Percentiles rank a stretch among this genome's conserved stretches.
Evolutionary conservation across 2,888 invertebrate species (phyloP).

Genomic region (Dione vanillae): DNA sequence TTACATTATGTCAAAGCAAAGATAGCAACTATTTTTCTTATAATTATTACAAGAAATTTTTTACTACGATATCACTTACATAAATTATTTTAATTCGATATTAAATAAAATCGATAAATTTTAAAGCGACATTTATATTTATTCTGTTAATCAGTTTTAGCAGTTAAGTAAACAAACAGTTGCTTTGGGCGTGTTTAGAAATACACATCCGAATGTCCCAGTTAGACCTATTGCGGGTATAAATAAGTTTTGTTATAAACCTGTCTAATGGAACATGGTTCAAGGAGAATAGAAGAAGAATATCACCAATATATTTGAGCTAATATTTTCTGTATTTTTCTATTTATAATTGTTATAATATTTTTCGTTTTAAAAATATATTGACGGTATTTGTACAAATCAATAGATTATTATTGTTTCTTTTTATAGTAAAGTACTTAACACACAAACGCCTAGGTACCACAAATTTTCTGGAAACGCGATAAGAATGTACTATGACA

Average conservation of each 20-base stretch:
- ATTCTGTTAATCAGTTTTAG: background rate
- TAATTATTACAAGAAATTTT: too few relatives aligned
- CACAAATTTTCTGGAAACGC: conserved; percentile 17
- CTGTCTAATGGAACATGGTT: conserved; percentile 1
- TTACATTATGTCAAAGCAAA: background rate
- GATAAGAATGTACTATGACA: conserved; percentile 24
- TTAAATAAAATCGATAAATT: too few relatives aligned
- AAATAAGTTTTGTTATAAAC: conserved; percentile 23
- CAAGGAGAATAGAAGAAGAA: too few relatives aligned
- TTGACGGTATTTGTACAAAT: background rate
- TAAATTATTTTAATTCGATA: too few relatives aligned
- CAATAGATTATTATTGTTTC: background rate
- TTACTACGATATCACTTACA: too few relatives aligned
- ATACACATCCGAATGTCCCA: conserved; percentile 37
- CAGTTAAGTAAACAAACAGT: conserved; percentile 8
- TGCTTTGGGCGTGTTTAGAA: conserved; percentile 23
- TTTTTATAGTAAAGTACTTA: background rate
- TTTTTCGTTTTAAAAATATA: background rate
- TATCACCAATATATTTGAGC: too few relatives aligned
- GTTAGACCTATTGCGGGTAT: conserved; percentile 18
- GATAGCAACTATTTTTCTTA: too few relatives aligned
- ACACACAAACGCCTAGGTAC: background rate
- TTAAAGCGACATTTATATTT: too few relatives aligned
- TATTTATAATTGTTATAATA: too few relatives aligned
- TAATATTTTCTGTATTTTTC: too few relatives aligned